These are phyloP conservation scores for Metridium senile DNA, from an alignment of 92 coral and sea anemone species.

Conservation along the genomic window DNA sequence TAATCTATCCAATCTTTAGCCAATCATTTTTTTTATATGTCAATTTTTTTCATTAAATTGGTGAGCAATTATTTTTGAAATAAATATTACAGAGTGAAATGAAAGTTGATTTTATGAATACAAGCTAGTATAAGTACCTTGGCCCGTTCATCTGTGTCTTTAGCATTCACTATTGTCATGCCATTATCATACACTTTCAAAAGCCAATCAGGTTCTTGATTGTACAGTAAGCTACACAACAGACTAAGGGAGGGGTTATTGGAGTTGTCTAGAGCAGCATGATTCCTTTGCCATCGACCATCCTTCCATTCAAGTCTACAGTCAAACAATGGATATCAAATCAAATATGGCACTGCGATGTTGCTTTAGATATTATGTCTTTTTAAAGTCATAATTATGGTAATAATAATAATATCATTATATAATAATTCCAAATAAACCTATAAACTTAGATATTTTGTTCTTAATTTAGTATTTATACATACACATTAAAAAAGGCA, in stretches of 20 bases:
- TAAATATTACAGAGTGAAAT: no score
- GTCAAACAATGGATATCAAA: neutral
- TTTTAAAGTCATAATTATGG: no score
- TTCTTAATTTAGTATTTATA: no score
- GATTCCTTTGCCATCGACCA: constrained; percentile 68
- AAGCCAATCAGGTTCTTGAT: constrained; percentile 59
- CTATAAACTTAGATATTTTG: no score
- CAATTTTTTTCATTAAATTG: neutral
- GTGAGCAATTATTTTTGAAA: neutral
- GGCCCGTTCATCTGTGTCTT: constrained; percentile 51
- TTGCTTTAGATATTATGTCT: no score
- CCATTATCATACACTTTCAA: constrained; percentile 52
- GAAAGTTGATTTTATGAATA: no score
- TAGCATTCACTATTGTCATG: constrained; percentile 33
- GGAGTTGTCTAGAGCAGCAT: constrained; percentile 38
- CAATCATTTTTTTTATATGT: neutral
- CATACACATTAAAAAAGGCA: no score
- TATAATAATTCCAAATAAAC: no score
- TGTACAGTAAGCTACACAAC: constrained; percentile 53
- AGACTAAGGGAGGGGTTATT: constrained; percentile 61
- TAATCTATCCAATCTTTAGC: no score
- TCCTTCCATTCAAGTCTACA: constrained; percentile 73
- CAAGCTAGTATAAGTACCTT: no score
- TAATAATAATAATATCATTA: no score
- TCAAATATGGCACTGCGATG: no score